Evolutionary conservation across 2,113 vertebrate species (phyloP).

Genomic region (Lipophrys pholis): DNA sequence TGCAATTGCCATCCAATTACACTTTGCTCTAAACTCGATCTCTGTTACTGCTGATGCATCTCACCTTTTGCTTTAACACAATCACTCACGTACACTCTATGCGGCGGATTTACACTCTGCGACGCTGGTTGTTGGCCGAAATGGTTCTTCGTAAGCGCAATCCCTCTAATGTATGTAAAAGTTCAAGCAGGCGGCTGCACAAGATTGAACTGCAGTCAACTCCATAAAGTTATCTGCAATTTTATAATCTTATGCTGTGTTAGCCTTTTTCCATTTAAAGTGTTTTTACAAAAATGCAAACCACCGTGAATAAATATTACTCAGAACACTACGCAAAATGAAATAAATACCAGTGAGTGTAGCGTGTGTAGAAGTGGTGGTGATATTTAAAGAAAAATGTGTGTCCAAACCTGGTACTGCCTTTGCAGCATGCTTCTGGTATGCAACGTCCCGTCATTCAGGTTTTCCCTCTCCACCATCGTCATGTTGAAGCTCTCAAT

Average conservation of each 20-base stretch:
- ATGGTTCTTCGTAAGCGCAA: too few relatives aligned
- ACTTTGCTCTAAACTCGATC: constrained; percentile 10
- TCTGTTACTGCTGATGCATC: constrained; percentile 49
- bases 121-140: too few relatives aligned
- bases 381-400: background rate
- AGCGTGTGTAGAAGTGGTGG: background rate
- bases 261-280: background rate
- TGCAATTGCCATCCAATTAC: constrained; percentile 21
- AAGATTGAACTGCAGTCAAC: background rate
- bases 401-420: background rate
- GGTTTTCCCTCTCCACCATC: constrained; percentile 2
- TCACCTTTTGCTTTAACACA: constrained; percentile 24
- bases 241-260: background rate
- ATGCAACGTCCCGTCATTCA: background rate
- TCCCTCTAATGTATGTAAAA: too few relatives aligned
- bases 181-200: background rate
- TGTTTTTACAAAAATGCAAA: background rate
- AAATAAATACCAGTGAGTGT: background rate
- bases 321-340: background rate
- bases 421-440: background rate
- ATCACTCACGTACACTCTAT: constrained; percentile 13
- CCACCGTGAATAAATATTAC: background rate
- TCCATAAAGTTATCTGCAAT: background rate
- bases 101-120: background rate
- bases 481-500: constrained; percentile 24